These are phyloP conservation scores for Morus bassanus DNA, from an alignment of 2,797 vertebrate genomes.

Conservation along the genomic window DNA sequence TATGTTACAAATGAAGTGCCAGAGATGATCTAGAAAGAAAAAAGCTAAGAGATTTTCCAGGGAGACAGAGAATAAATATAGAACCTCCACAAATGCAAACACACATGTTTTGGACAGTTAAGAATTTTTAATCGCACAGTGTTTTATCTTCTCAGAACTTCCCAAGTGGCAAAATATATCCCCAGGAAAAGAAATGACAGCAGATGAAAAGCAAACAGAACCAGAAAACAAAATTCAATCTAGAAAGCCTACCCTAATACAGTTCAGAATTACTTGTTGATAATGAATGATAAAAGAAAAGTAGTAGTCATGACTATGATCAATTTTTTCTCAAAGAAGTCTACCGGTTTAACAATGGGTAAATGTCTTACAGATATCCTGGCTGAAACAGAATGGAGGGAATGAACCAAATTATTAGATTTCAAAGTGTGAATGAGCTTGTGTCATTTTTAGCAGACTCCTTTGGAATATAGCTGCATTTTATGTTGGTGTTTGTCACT, in stretches of 20 bases:
- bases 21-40: constrained; percentile 37
- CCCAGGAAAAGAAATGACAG: constrained; percentile 7
- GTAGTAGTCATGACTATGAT: neutral
- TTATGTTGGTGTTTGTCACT: neutral
- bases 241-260: neutral
- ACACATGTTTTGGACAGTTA: constrained; percentile 34
- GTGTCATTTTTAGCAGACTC: neutral
- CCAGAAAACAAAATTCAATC: constrained; percentile 48
- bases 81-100: constrained; percentile 39
- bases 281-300: constrained; percentile 23
- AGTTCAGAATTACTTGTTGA: neutral
- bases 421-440: neutral
- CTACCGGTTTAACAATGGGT: constrained; percentile 9
- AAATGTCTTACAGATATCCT: neutral
- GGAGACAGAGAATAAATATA: constrained; percentile 59
- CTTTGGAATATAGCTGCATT: neutral
- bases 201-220: neutral
- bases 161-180: constrained; percentile 17
- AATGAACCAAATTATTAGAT: constrained; percentile 31
- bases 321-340: neutral
- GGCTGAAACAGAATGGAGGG: neutral
- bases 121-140: constrained; percentile 10
- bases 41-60: constrained; percentile 49
- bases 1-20: constrained; percentile 44
- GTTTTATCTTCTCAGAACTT: constrained; percentile 52